A percentile compares a stretch with the other conserved stretches of the same genome.
phyloP scores from a whole-genome alignment of 92 coral and sea anemone species.

The Pocillopora grandis region DNA sequence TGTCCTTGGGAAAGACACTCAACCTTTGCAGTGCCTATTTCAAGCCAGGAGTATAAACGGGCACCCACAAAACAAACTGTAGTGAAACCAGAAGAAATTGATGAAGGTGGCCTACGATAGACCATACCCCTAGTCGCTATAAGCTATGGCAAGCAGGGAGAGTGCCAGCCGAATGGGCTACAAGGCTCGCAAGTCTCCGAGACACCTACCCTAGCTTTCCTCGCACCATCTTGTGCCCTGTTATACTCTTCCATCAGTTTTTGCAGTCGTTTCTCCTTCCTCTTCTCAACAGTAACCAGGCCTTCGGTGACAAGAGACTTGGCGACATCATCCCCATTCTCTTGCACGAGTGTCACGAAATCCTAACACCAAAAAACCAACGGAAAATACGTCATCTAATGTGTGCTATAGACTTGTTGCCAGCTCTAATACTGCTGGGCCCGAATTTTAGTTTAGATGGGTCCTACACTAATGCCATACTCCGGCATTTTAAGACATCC shows the following conservation, averaged over 20 bases:
- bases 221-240: constrained; percentile 89
- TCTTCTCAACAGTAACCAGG: constrained; percentile 79
- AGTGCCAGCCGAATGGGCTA: too few species aligned
- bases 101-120: background rate
- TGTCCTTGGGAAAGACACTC: too few species aligned
- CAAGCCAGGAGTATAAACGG: too few species aligned
- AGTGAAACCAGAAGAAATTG: too few species aligned
- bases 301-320: constrained; percentile 87
- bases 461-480: too few species aligned
- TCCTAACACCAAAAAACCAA: constrained; percentile 52
- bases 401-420: too few species aligned
- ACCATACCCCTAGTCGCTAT: background rate
- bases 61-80: too few species aligned
- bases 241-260: constrained; percentile 81
- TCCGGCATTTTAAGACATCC: too few species aligned
- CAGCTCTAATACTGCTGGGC: too few species aligned
- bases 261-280: constrained; percentile 93
- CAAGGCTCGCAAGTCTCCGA: background rate
- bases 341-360: constrained; percentile 76
- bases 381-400: background rate
- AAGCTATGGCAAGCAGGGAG: background rate
- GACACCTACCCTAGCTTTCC: constrained; percentile 81
- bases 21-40: too few species aligned
- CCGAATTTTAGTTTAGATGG: too few species aligned
- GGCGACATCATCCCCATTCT: constrained; percentile 83